Conservation (phyloP, 1,140 invertebrate genomes). For the Magallana angulata region DNA sequence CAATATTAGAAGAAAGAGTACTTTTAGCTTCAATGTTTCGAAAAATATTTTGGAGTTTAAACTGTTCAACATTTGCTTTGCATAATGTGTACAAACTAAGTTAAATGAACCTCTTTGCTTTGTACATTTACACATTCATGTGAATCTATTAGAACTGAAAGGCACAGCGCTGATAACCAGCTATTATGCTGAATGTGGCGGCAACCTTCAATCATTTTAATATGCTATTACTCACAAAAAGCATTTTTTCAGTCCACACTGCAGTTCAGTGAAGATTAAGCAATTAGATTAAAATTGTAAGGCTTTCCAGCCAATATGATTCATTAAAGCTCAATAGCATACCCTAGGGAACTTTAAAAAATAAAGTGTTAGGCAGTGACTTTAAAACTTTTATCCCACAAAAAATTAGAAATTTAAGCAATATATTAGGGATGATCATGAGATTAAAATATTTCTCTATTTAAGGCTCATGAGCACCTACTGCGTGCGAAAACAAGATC, state of each 20-base stretch:
- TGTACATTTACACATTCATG: neutral
- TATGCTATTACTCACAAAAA: slow-evolving; percentile 11
- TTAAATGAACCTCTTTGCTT: neutral
- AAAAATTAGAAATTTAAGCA: slow-evolving; percentile 17
- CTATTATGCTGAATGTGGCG: neutral
- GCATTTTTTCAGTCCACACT: slow-evolving; percentile 15
- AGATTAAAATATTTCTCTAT: slow-evolving; percentile 29
- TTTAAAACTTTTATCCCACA: slow-evolving; percentile 38
- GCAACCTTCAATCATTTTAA: slow-evolving; percentile 38
- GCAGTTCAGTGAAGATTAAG: slow-evolving; percentile 33
- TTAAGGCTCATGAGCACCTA: neutral
- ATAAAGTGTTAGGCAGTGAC: slow-evolving; percentile 14
- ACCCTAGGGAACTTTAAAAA: neutral
- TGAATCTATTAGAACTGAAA: slow-evolving; percentile 16
- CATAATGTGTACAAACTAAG: neutral
- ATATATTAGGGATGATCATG: slow-evolving; percentile 26
- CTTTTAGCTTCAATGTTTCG: neutral
- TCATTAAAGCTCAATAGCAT: neutral
- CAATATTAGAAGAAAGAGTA: neutral
- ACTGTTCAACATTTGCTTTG: neutral
- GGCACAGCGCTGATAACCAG: neutral
- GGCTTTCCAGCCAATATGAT: slow-evolving; percentile 8
- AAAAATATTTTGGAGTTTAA: neutral
- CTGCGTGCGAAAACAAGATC: slow-evolving; percentile 26
- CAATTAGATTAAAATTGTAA: slow-evolving; percentile 26